A percentile compares a stretch with the other conserved stretches of the same genome.
These are phyloP conservation scores for Falco berigora DNA, from an alignment of 2,797 vertebrate species.

Conservation along the genomic window DNA sequence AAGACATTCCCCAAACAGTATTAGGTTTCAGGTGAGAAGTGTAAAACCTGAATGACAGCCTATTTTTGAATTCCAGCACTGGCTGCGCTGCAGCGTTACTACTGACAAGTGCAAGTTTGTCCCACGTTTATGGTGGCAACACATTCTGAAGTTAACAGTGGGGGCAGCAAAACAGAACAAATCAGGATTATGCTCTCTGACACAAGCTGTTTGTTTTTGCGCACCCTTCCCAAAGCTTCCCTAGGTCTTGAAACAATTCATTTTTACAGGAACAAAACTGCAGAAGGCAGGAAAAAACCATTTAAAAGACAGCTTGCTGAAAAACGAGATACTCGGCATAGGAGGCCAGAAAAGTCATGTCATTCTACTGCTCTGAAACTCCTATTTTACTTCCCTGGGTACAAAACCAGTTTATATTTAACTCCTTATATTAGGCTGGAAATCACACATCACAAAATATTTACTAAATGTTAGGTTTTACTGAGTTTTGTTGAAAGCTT, in stretches of 20 bases:
- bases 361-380: background rate
- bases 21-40: background rate
- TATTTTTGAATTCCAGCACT: background rate
- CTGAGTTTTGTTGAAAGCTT: background rate
- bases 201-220: background rate
- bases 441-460: background rate
- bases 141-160: background rate
- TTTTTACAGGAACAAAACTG: background rate
- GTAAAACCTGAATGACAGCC: slow-evolving; percentile 5
- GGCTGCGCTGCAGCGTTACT: background rate
- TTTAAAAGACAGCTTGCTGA: background rate
- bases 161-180: background rate
- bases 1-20: background rate
- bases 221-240: background rate
- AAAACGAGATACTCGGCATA: background rate
- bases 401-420: background rate
- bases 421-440: background rate
- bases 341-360: background rate
- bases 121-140: background rate
- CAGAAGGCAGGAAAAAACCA: background rate
- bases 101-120: background rate
- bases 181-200: background rate
- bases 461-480: background rate
- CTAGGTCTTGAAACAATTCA: background rate
- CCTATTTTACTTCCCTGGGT: background rate